Evolutionary conservation across 92 coral and sea anemone genomes (phyloP), one percentile per base, ranked within the genome.

Genomic region (Hydrozoanthus gracilis): DNA sequence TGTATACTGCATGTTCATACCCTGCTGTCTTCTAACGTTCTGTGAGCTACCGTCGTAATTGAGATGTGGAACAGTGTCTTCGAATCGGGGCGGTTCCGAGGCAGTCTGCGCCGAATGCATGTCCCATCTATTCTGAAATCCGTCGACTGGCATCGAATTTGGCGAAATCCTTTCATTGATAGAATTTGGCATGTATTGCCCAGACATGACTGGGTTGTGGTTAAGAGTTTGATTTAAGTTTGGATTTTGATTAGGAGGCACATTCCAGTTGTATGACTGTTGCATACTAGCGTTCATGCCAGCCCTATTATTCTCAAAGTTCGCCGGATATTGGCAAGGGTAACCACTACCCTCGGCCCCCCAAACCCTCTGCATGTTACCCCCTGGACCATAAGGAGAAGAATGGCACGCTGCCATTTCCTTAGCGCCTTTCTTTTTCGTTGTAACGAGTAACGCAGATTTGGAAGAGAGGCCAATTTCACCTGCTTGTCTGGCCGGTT

Each of bases 61-160:
- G n/a, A 95, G 78, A 15, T 89, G 74, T 4, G 95, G 93, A 56
- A 95, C 79, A 51, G 94, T 95, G 89, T 95, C 98, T 71, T 95
- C 98, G 77, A 95, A 95, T 14, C 82, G 85, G 45, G 95, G 98
- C 2, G 93, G 96, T 5, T 91, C 92, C 16, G 86, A 16, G 35
- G 72, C 58, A 12, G 76, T 65, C 73, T 87, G 90, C 75, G 91
- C 86, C 7, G 73, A 48, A 16, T 49, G 84, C 55, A 46, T 65
- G 13, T 80, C 60, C 85, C 85, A 80, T 35, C 85, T 18, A 17
- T 80, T 70, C n/a, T 17, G 85, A 62, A 46, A 80, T 3, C 85
- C 72, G 70, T 66, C 85, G 12, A 18, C 60, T n/a, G 64, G 85
- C 60, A 66, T 45, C 45, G 3, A 18, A 10, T 50, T 65, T n/a